Percentiles rank a stretch among this genome's conserved stretches.
Conservation (phyloP, 2,888 invertebrate genomes). For the Spodoptera picta region DNA sequence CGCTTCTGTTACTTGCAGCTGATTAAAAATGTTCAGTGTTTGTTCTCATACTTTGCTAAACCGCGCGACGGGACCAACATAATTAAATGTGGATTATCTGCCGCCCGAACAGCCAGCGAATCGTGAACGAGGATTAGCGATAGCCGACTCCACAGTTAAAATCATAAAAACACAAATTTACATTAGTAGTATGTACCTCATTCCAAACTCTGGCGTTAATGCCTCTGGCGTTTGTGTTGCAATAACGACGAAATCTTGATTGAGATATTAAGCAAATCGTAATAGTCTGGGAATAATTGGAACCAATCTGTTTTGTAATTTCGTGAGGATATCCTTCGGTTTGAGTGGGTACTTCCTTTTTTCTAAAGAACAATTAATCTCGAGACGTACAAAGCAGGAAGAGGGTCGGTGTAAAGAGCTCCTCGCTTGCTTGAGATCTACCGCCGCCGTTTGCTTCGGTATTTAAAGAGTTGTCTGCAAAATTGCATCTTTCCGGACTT, state of each 20-base stretch:
- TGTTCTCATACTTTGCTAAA: constrained; percentile 61
- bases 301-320: constrained; percentile 22
- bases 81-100: constrained; percentile 71
- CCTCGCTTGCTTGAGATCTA: constrained; percentile 9
- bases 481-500: constrained; percentile 39
- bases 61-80: constrained; percentile 46
- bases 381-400: constrained; percentile 28
- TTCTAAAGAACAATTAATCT: constrained; percentile 45
- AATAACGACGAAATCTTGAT: constrained; percentile 38
- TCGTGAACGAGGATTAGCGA: constrained; percentile 46
- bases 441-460: constrained; percentile 30
- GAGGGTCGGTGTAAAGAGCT: constrained; percentile 36
- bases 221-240: constrained; percentile 19
- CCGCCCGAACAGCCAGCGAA: constrained; percentile 24
- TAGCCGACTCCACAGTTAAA: constrained; percentile 18
- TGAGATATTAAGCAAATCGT: constrained; percentile 43
- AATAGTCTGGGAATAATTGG: constrained; percentile 25
- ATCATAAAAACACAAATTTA: constrained; percentile 48
- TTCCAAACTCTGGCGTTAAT: constrained; percentile 25
- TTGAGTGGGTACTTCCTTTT: constrained; percentile 35
- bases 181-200: constrained; percentile 35
- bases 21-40: constrained; percentile 70
- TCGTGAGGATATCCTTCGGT: constrained; percentile 24
- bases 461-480: constrained; percentile 44
- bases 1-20: constrained; percentile 33